Evolutionary conservation across 2,797 vertebrate species (phyloP).

Genomic region (Alauda arvensis): DNA sequence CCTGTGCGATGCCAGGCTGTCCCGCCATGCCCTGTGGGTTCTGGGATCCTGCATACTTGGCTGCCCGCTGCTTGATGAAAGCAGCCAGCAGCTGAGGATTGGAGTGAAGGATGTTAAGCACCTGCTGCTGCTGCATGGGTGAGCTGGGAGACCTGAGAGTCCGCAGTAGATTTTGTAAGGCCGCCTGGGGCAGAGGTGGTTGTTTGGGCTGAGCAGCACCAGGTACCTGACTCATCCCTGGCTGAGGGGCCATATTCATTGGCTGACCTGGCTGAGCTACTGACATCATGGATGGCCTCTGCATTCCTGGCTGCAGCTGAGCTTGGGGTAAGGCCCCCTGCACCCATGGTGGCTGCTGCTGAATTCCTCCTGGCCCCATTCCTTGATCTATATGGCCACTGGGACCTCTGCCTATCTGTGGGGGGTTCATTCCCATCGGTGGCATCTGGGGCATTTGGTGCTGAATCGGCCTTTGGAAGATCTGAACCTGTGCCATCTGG

Average conservation of each 20-base stretch:
- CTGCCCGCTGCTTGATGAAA: constrained; percentile 94
- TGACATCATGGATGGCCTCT: constrained; percentile 77
- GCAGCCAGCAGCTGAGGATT: constrained; percentile 94
- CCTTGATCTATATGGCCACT: constrained; percentile 82
- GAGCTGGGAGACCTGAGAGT: constrained; percentile 94
- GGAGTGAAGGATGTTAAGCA: constrained; percentile 93
- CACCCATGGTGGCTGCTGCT: constrained; percentile 81
- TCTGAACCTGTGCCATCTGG: constrained; percentile 92
- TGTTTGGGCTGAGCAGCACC: constrained; percentile 75
- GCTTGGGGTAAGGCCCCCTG: constrained; percentile 83
- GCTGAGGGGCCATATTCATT: constrained; percentile 86
- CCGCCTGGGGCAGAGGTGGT: constrained; percentile 85
- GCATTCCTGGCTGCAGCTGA: constrained; percentile 81
- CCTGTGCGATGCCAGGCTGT: constrained; percentile 82
- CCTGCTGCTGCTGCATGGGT: constrained; percentile 94
- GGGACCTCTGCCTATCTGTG: constrained; percentile 72
- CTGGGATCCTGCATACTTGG: constrained; percentile 80
- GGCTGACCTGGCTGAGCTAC: constrained; percentile 81
- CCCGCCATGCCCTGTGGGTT: constrained; percentile 68
- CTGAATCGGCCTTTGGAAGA: constrained; percentile 87
- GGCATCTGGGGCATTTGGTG: constrained; percentile 80
- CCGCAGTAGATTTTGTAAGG: constrained; percentile 90
- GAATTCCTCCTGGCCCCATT: constrained; percentile 73
- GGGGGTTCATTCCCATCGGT: constrained; percentile 79
- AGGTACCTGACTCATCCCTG: constrained; percentile 82